These are phyloP conservation scores for Anagrus nilaparvatae DNA, from an alignment of 1,140 invertebrate species.

Conservation along the genomic window DNA sequence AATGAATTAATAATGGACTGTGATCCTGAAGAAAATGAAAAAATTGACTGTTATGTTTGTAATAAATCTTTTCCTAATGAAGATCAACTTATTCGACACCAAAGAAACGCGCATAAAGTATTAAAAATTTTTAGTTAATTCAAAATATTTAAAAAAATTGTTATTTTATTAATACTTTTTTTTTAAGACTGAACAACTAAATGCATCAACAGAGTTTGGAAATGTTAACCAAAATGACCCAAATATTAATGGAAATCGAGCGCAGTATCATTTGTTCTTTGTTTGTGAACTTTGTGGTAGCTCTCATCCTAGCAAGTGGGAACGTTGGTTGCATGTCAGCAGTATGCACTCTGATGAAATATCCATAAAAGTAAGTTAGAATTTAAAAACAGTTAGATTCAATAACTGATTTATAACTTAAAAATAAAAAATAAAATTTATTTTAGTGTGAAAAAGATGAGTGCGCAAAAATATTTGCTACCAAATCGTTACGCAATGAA, in stretches of 20 bases:
- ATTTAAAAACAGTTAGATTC: too few relatives aligned
- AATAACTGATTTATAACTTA: background rate
- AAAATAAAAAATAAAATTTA: background rate
- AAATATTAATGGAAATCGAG: slow-evolving; percentile 32
- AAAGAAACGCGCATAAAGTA: slow-evolving; percentile 39
- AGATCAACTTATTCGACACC: slow-evolving; percentile 42
- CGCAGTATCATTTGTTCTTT: slow-evolving; percentile 42
- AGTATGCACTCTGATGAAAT: slow-evolving; percentile 36
- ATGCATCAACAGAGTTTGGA: slow-evolving; percentile 18
- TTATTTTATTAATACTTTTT: background rate
- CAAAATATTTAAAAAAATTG: background rate
- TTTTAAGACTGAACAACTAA: slow-evolving; percentile 26
- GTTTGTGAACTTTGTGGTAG: slow-evolving; percentile 45
- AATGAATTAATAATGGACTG: slow-evolving; percentile 29
- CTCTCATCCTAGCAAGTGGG: slow-evolving; percentile 43
- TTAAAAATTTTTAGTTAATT: slow-evolving; percentile 4
- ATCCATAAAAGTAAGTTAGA: slow-evolving; percentile 31
- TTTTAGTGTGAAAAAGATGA: slow-evolving; percentile 35
- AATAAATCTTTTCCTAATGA: slow-evolving; percentile 43
- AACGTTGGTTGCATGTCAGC: slow-evolving; percentile 45
- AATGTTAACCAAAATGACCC: slow-evolving; percentile 20
- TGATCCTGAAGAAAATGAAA: slow-evolving; percentile 33
- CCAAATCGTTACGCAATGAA: slow-evolving; percentile 38
- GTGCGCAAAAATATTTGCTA: slow-evolving; percentile 45
- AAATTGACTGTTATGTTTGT: slow-evolving; percentile 40